These are phyloP conservation scores for Embiotoca jacksoni DNA, from an alignment of 2,113 vertebrate species.

Conservation along the genomic window DNA sequence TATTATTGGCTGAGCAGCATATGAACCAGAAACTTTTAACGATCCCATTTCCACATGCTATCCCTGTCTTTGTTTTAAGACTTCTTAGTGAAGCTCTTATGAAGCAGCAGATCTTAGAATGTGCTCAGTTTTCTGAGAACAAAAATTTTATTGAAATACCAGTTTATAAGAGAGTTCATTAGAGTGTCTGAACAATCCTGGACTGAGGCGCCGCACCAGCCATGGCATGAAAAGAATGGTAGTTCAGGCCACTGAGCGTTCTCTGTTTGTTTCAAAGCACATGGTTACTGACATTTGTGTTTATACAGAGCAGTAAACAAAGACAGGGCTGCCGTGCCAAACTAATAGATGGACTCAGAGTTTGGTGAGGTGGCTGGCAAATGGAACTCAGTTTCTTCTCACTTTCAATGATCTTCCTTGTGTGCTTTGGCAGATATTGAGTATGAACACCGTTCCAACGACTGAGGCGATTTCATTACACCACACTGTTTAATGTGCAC, in stretches of 20 bases:
- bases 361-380: conserved; percentile 58
- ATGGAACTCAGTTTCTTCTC: conserved; percentile 39
- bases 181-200: conserved; percentile 36
- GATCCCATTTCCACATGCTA: conserved; percentile 19
- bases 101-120: conserved; percentile 17
- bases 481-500: conserved; percentile 41
- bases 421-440: conserved; percentile 50
- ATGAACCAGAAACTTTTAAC: conserved; percentile 65
- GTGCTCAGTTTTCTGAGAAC: conserved; percentile 39
- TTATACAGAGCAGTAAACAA: conserved; percentile 51
- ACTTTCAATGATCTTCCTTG: conserved; percentile 65
- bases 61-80: conserved; percentile 12
- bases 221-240: conserved; percentile 51
- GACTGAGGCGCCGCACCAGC: conserved; percentile 30
- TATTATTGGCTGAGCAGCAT: conserved; percentile 10
- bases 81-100: conserved; percentile 22
- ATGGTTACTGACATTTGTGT: conserved; percentile 56
- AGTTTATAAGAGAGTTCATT: conserved; percentile 50
- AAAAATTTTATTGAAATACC: conserved; percentile 40
- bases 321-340: conserved; percentile 39
- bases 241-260: conserved; percentile 23
- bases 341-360: conserved; percentile 50
- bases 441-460: conserved; percentile 30
- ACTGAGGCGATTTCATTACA: conserved; percentile 55
- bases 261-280: conserved; percentile 50